Evolutionary conservation across 2,113 vertebrate genomes (phyloP).

Genomic region (Pseudorectes ferrugineus): DNA sequence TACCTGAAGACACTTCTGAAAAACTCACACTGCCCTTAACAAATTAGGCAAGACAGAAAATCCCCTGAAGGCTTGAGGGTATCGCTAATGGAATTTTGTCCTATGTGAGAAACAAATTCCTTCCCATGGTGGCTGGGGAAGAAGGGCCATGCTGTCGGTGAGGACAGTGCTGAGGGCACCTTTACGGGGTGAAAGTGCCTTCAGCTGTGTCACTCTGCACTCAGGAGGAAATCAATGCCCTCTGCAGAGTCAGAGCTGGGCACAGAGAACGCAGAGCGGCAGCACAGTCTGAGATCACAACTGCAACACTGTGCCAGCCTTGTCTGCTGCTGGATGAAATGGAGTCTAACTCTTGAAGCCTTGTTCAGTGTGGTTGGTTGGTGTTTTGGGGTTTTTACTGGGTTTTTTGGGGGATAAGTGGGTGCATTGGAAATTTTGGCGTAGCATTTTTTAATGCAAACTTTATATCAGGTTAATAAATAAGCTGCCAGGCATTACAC

Average conservation of each 20-base stretch:
- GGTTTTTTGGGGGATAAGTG: fast-evolving
- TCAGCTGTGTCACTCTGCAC: not conserved
- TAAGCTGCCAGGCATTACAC: not conserved
- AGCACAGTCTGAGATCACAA: not conserved
- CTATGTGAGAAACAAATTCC: not conserved
- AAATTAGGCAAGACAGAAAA: not conserved
- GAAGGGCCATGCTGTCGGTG: not conserved
- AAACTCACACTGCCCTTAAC: not conserved
- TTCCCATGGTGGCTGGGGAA: not conserved
- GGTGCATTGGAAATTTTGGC: not conserved
- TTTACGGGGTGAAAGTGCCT: not conserved
- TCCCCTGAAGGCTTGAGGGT: not conserved
- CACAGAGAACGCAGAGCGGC: not conserved
- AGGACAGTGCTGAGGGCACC: not conserved
- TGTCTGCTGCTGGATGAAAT: not conserved
- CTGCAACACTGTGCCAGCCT: not conserved
- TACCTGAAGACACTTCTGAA: not conserved
- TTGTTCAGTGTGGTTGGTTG: not conserved
- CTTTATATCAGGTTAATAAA: not conserved
- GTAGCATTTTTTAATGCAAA: not conserved
- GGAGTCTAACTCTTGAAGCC: not conserved
- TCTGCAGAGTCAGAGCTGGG: not conserved
- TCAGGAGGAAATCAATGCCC: not conserved
- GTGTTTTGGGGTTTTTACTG: not conserved
- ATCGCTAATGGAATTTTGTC: not conserved